Evolutionary conservation across 2,797 vertebrate genomes (phyloP).

Genomic region (Vipera ursinii): DNA sequence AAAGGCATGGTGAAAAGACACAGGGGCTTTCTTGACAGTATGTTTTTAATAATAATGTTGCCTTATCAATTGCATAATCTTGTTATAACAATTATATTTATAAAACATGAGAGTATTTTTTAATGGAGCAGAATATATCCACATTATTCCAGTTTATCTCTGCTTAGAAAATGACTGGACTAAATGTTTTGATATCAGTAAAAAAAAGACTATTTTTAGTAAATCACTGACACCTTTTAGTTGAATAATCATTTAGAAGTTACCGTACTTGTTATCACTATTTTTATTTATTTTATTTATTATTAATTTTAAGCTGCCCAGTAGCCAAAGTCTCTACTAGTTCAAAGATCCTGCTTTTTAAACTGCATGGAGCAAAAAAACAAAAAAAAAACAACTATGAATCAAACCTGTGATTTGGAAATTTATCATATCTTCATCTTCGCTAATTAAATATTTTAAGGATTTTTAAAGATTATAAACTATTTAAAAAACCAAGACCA

Average conservation of each 20-base stretch:
- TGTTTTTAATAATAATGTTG: not conserved
- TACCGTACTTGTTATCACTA: not conserved
- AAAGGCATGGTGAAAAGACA: not conserved
- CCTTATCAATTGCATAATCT: not conserved
- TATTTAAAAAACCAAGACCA: not conserved
- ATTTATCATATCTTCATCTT: not conserved
- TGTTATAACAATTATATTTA: not conserved
- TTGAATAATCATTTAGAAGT: conserved; percentile 11
- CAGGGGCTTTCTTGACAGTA: not conserved
- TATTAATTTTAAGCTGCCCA: not conserved
- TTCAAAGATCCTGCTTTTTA: not conserved
- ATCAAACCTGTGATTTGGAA: not conserved
- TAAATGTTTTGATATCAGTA: not conserved
- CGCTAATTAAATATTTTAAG: not conserved
- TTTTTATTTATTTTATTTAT: not conserved
- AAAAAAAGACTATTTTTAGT: conserved; percentile 11
- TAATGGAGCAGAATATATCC: not conserved
- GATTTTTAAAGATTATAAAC: not conserved
- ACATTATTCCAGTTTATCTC: not conserved
- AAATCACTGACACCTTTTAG: not conserved
- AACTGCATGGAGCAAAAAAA: not conserved
- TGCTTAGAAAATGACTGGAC: not conserved
- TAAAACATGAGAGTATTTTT: not conserved
- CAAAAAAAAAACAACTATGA: not conserved
- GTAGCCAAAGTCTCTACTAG: not conserved